Evolutionary conservation across 2,797 vertebrate genomes (phyloP), one percentile per base, ranked within the genome.

Genomic region (Gallinago solitaria): DNA sequence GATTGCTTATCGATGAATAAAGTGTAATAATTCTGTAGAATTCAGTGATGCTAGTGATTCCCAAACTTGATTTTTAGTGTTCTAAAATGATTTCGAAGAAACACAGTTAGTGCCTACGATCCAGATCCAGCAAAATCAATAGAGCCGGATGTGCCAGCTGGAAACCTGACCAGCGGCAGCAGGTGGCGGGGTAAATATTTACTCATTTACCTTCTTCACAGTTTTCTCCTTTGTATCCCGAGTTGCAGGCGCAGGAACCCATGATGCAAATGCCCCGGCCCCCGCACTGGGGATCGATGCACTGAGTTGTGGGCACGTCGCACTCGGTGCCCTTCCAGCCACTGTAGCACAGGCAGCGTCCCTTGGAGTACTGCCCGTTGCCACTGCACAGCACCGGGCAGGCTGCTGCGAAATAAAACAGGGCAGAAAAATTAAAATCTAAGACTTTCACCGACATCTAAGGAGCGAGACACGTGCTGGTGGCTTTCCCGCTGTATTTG

Each of bases 321-420:
- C 99, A 99, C 97, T 99, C 99, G 0, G 99, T 99, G 89, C 99
- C 99, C 97, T 99, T 99, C 99, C 99, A 99, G 89, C 99, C 99
- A 1, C 99, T 99, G 98, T 99, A 99, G 92, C 99, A 99, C 77
- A 99, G 99, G 96, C 99, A 99, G 97, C 99, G 99, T 86, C 99
- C 99, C 95, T 99, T 99, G 96, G 99, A 99, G 98, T 99, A 99
- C 93, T 99, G 99, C 73, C 99, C 99, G 1, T 99, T 99, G 74
- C 99, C 99, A 48, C 99, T 99, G 93, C 99, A 99, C 96, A 99
- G 96, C 93, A 99, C 98, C 0, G 99, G 99, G 91, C 99, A 99
- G 95, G 99, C 99, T 35, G 99, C 99, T 99, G 98, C 78, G 77
- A 95, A 97, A 97, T 17, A 89, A 69, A 96, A 94, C 93, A 96